Base-by-base conservation (phyloP, 1,140 invertebrate species). In the Zophobas atratus region DNA sequence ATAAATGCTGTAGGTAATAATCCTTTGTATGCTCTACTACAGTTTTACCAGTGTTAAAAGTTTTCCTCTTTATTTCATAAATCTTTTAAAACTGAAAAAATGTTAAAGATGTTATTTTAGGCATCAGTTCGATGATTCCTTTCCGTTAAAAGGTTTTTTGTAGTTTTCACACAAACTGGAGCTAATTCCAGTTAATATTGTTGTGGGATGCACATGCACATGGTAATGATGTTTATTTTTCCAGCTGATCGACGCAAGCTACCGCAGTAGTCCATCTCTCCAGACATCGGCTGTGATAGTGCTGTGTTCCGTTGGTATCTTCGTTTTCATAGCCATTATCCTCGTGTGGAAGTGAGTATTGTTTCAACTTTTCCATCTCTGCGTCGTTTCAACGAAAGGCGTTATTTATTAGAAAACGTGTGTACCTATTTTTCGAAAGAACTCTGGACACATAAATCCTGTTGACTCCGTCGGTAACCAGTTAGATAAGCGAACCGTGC, bases 281-380 rank as follows among this genome's bases (percentile, higher is more conserved):
- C 92, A 93, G 87, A 94, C 93, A 76, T 93, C 93, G 77, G 93
- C 93, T 78, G 91, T 93, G 86, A 94, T 94, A 87, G 92, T 92
- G 76, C 90, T 93, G 67, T 93, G 92, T 85, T 92, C 93, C 76
- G 88, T 94, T 71, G 88, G 93, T 77, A 87, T 94, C 78, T 92
- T 93, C 85, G 90, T 93, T 75, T 90, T 93, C 82, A 91, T 94
- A 83, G 92, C 92, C 81, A 92, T 92, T 81, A 90, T 94, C 76
- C 89, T 94, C 81, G 91, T 94, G 87, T 94, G 93, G 93, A 94
- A 93, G 93, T 94, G 89, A 94, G 93, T 94, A 86, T 39, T 70
- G 36, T 8, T 46, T 46, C 8, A 4, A 20, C 20, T 20, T 20
- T 20, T 20, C 20, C 20, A 20, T 20, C 20, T 20, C 20, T 20